Percentiles rank a stretch among this genome's conserved stretches.
phyloP scores from a whole-genome alignment of 35 echinoderm and acorn worm species.

The Lytechinus pictus region DNA sequence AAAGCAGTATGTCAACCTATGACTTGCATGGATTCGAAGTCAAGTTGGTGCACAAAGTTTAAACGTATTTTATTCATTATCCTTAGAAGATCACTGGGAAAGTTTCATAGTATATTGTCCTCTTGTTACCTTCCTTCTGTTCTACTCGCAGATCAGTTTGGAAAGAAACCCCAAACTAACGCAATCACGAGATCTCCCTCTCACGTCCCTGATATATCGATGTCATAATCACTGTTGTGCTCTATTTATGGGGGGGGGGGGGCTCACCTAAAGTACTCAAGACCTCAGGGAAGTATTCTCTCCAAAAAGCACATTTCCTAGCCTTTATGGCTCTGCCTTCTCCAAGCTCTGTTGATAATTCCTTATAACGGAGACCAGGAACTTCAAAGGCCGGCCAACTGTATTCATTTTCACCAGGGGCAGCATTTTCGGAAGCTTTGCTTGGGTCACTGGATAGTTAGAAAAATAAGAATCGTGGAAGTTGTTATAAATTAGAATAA shows the following conservation, averaged over 20 bases:
- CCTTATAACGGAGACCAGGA: conserved; percentile 56
- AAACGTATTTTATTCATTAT: too few species aligned
- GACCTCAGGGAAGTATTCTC: conserved; percentile 22
- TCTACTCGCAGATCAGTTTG: not conserved
- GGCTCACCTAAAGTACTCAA: conserved; percentile 25
- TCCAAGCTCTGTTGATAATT: conserved; percentile 31
- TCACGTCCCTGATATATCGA: not conserved
- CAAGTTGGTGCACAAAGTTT: too few species aligned
- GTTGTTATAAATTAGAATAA: not conserved
- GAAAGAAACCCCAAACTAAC: not conserved
- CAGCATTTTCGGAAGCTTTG: not conserved
- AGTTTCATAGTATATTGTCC: not conserved
- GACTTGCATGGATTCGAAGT: too few species aligned
- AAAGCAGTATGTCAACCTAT: too few species aligned
- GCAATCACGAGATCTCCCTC: not conserved
- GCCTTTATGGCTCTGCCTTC: conserved; percentile 63
- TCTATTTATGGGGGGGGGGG: too few species aligned
- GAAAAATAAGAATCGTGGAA: not conserved
- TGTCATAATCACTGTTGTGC: too few species aligned
- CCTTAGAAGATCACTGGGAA: too few species aligned
- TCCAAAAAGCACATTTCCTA: conserved; percentile 62
- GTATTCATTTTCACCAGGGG: not conserved
- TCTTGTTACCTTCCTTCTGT: not conserved
- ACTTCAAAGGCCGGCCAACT: conserved; percentile 61
- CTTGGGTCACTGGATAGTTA: not conserved